phyloP scores from a whole-genome alignment of 1,140 invertebrate species.

The Latrodectus geometricus region DNA sequence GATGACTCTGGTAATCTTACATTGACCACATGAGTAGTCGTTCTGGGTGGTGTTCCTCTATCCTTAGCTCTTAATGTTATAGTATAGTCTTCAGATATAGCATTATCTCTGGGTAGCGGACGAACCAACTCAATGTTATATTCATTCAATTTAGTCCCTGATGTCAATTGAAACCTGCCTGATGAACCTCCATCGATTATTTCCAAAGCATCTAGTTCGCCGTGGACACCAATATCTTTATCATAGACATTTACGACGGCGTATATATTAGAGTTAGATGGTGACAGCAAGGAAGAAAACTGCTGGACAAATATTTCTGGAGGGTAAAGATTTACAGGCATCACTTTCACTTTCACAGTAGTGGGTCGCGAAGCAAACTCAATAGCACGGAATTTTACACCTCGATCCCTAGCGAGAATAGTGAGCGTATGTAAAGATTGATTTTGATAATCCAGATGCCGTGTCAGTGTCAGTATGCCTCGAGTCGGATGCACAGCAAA shows the following conservation, averaged over 20 bases:
- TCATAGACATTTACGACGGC: constrained; percentile 89
- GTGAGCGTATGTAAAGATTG: constrained; percentile 73
- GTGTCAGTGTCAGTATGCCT: constrained; percentile 86
- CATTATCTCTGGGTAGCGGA: constrained; percentile 58
- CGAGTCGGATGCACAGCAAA: constrained; percentile 93
- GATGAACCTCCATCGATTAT: constrained; percentile 90
- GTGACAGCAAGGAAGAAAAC: constrained; percentile 84
- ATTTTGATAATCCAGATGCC: constrained; percentile 76
- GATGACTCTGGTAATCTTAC: constrained; percentile 81
- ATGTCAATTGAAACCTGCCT: constrained; percentile 82
- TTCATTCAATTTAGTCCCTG: constrained; percentile 65
- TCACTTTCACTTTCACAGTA: constrained; percentile 81
- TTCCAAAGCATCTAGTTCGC: constrained; percentile 83
- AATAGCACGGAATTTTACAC: constrained; percentile 75
- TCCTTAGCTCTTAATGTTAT: constrained; percentile 87
- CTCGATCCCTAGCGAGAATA: constrained; percentile 86
- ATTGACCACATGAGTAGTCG: constrained; percentile 66
- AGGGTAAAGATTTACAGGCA: constrained; percentile 85
- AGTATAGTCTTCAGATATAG: constrained; percentile 82
- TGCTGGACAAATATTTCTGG: constrained; percentile 81
- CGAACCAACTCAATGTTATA: constrained; percentile 71
- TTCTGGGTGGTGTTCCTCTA: constrained; percentile 79
- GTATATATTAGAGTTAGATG: constrained; percentile 85
- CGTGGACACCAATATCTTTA: constrained; percentile 79
- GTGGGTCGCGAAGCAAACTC: constrained; percentile 76